Percentiles rank a stretch among this genome's conserved stretches.
These are phyloP conservation scores for Eupithecia subfuscata DNA, from an alignment of 2,888 invertebrate species.

Conservation along the genomic window DNA sequence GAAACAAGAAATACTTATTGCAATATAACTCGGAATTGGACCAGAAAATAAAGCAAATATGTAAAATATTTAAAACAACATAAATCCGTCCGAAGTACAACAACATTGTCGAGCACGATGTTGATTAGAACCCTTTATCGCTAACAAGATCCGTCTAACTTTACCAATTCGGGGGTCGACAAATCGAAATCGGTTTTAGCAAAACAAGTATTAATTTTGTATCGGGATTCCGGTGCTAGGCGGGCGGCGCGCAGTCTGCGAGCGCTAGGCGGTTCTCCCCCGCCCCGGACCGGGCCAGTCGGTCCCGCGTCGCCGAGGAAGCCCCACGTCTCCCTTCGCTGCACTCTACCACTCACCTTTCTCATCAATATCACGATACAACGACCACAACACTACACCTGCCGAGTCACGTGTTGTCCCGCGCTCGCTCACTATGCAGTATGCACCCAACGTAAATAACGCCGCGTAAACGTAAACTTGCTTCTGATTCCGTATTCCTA, in stretches of 20 bases:
- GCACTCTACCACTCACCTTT: conserved; percentile 51
- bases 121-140: conserved; percentile 80
- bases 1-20: not conserved
- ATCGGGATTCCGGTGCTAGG: conserved; percentile 69
- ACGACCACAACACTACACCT: conserved; percentile 46
- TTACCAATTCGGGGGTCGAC: conserved; percentile 79
- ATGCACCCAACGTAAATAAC: conserved; percentile 49
- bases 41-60: conserved; percentile 10
- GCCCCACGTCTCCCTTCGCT: conserved; percentile 60
- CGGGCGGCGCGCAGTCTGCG: conserved; percentile 74
- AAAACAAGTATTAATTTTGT: conserved; percentile 84
- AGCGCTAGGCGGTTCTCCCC: conserved; percentile 51
- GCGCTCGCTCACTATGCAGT: conserved; percentile 43
- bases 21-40: not conserved
- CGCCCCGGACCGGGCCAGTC: conserved; percentile 73
- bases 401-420: conserved; percentile 45
- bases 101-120: conserved; percentile 57
- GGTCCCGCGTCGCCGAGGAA: conserved; percentile 64
- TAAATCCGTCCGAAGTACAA: conserved; percentile 41
- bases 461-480: conserved; percentile 55
- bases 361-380: conserved; percentile 59
- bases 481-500: conserved; percentile 53
- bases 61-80: conserved; percentile 38
- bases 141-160: conserved; percentile 81
- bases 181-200: conserved; percentile 83